Evolutionary conservation across 2,113 vertebrate genomes (phyloP).

Genomic region (Nannobrachium achirus): DNA sequence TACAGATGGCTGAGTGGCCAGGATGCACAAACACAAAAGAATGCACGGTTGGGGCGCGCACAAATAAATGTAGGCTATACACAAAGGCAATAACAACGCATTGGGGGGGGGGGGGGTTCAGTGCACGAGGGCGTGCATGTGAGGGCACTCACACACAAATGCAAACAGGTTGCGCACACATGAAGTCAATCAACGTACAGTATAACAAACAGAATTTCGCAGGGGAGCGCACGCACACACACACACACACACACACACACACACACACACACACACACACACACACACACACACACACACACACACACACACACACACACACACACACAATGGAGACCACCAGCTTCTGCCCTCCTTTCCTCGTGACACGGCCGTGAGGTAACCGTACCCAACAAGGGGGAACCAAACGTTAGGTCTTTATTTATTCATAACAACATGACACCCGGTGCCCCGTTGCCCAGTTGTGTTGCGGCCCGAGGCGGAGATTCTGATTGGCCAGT

Average conservation of each 20-base stretch:
- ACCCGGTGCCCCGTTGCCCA: conserved; percentile 28
- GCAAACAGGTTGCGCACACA: background rate
- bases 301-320: background rate
- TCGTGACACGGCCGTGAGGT: conserved; percentile 24
- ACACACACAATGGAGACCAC: background rate
- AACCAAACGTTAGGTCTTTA: conserved; percentile 44
- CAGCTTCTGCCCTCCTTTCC: conserved; percentile 9
- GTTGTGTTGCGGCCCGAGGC: conserved; percentile 25
- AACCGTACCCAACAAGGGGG: conserved; percentile 11
- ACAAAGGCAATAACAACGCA: too few species aligned
- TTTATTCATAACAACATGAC: conserved; percentile 52
- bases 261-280: background rate
- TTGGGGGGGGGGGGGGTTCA: too few species aligned
- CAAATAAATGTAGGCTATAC: too few species aligned
- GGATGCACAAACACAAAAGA: too few species aligned
- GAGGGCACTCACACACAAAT: background rate
- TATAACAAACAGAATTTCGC: too few species aligned
- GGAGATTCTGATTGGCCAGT: conserved; percentile 46
- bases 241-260: background rate
- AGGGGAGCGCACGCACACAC: too few species aligned
- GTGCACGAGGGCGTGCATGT: background rate
- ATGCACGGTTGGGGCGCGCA: too few species aligned
- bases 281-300: background rate
- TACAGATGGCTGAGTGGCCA: too few species aligned
- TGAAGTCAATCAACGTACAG: too few species aligned